Evolutionary conservation across 2,888 invertebrate species (phyloP).

Genomic region (Leptogaster cylindrica): DNA sequence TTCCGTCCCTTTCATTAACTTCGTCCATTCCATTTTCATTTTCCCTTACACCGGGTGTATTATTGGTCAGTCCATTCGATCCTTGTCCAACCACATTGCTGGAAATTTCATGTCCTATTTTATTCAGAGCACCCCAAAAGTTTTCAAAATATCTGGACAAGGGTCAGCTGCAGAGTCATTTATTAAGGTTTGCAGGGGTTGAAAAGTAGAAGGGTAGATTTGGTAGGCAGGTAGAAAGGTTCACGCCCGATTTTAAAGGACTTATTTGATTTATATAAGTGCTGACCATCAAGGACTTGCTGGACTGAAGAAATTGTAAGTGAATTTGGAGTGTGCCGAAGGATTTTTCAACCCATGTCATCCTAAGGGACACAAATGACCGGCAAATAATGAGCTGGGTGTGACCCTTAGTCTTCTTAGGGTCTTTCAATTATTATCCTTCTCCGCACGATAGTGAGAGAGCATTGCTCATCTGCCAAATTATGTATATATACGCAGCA

Average conservation of each 20-base stretch:
- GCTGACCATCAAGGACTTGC: constrained; percentile 11
- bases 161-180: constrained; percentile 48
- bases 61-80: constrained; percentile 1
- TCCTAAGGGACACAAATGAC: constrained; percentile 23
- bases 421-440: constrained; percentile 41
- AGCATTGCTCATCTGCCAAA: constrained; percentile 29
- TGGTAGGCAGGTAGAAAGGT: constrained; percentile 18
- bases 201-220: not conserved
- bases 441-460: constrained; percentile 1
- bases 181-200: not conserved
- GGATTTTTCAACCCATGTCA: not conserved
- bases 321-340: constrained; percentile 7
- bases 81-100: constrained; percentile 6
- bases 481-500: no score
- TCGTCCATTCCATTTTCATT: not conserved
- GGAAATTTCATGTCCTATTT: constrained; percentile 23
- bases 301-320: not conserved
- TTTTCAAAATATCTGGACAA: constrained; percentile 49
- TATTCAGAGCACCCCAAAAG: constrained; percentile 47
- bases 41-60: not conserved
- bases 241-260: constrained; percentile 44
- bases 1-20: constrained; percentile 2
- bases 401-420: constrained; percentile 42
- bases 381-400: constrained; percentile 42
- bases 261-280: constrained; percentile 44